Conservation (phyloP, 2,113 vertebrate species). For the Mobula birostris region DNA sequence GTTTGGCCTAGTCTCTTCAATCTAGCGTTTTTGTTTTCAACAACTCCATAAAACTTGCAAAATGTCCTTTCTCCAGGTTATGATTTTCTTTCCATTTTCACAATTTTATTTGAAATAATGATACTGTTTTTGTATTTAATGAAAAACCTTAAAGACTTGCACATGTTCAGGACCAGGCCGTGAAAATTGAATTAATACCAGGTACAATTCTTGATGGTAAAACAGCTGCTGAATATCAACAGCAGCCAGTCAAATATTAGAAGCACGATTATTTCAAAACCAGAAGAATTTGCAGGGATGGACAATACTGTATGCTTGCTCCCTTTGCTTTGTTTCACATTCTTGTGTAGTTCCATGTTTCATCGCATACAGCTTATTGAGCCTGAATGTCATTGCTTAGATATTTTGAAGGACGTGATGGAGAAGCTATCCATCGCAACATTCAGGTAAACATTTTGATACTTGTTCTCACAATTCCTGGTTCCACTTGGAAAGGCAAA, state of each 20-base stretch:
- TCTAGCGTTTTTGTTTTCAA: too few relatives aligned
- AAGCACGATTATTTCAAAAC: neutral
- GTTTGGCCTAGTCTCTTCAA: too few relatives aligned
- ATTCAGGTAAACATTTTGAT: conserved; percentile 66
- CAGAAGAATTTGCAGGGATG: neutral
- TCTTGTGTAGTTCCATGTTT: neutral
- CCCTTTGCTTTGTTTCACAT: neutral
- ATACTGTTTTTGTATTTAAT: neutral
- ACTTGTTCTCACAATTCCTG: neutral
- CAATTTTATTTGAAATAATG: neutral
- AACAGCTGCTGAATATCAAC: neutral
- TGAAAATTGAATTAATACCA: neutral
- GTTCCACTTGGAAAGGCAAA: neutral
- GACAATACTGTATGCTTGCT: neutral
- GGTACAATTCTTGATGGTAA: neutral
- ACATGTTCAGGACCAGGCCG: neutral
- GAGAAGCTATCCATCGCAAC: conserved; percentile 75
- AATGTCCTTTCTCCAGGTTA: neutral
- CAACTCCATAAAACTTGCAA: too few relatives aligned
- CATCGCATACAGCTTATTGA: neutral
- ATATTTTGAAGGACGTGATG: conserved; percentile 85
- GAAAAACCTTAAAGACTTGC: neutral
- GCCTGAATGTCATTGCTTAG: conserved; percentile 47
- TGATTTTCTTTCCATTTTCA: neutral
- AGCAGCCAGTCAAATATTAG: neutral